Percentiles rank a stretch among this genome's conserved stretches.
These are phyloP conservation scores for Temnothorax nylanderi DNA, from an alignment of 1,140 invertebrate genomes.

Conservation along the genomic window DNA sequence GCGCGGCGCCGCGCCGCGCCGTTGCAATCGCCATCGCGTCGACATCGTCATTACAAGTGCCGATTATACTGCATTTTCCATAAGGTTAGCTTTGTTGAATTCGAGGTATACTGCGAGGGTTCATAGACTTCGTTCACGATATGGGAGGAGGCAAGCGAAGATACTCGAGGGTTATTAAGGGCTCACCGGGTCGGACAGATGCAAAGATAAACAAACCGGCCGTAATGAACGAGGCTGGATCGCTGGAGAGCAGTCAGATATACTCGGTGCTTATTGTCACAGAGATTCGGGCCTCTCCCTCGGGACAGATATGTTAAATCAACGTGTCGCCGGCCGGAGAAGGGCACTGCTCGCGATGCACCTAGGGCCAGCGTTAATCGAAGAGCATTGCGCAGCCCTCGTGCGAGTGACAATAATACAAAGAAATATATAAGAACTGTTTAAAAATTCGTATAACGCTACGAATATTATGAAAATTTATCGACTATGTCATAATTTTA, in stretches of 20 bases:
- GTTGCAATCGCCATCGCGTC: conserved; percentile 30
- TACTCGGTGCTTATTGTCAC: conserved; percentile 69
- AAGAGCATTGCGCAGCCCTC: not conserved
- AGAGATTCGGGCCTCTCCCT: conserved; percentile 47
- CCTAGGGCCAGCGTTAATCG: conserved; percentile 24
- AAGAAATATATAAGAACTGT: not conserved
- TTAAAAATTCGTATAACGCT: not conserved
- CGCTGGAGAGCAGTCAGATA: conserved; percentile 59
- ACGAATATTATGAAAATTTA: not conserved
- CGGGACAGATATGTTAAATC: conserved; percentile 68
- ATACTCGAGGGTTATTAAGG: conserved; percentile 75
- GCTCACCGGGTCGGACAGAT: conserved; percentile 76
- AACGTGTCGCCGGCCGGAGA: conserved; percentile 16
- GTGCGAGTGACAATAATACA: conserved; percentile 11
- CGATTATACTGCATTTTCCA: conserved; percentile 70
- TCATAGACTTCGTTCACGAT: conserved; percentile 43
- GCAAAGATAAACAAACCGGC: conserved; percentile 76
- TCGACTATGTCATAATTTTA: not conserved
- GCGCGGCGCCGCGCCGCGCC: not conserved
- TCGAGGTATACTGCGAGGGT: conserved; percentile 23
- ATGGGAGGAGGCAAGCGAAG: conserved; percentile 22
- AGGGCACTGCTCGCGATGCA: not conserved
- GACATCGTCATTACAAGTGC: conserved; percentile 29
- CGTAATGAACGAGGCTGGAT: conserved; percentile 72
- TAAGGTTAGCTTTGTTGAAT: conserved; percentile 59